Conservation (phyloP, 37 sponge, comb jelly and placozoan species). For the Theonella swinhoei region DNA sequence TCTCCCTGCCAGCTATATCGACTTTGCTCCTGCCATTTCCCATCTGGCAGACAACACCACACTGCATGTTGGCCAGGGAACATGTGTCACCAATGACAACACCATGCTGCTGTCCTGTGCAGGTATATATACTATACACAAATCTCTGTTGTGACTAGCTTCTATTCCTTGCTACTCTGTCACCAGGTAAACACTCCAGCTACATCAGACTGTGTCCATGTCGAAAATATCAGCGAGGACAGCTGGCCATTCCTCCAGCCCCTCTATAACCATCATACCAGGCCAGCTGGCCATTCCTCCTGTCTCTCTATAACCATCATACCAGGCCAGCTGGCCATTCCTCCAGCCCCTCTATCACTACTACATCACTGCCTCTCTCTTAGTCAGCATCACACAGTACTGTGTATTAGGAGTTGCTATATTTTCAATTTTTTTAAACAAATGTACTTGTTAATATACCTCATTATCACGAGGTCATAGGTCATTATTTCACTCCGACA, state of each 20-base stretch:
- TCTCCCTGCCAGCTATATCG: slow-evolving; percentile 26
- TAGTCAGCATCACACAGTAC: too few species aligned
- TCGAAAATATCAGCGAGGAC: slow-evolving; percentile 46
- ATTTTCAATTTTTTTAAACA: too few species aligned
- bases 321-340: slow-evolving; percentile 49
- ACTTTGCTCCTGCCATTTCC: slow-evolving; percentile 51
- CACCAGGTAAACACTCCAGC: slow-evolving; percentile 44
- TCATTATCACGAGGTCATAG: too few species aligned
- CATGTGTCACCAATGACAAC: slow-evolving; percentile 62
- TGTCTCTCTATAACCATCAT: slow-evolving; percentile 61
- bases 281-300: slow-evolving; percentile 60
- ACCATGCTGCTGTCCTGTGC: slow-evolving; percentile 72
- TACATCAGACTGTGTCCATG: slow-evolving; percentile 72
- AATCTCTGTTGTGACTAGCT: background rate
- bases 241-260: slow-evolving; percentile 54
- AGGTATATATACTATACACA: slow-evolving; percentile 27
- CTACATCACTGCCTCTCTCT: too few species aligned
- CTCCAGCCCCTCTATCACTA: too few species aligned
- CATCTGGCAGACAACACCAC: slow-evolving; percentile 5
- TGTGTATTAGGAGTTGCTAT: too few species aligned
- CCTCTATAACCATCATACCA: too few species aligned
- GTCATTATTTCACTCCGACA: too few species aligned
- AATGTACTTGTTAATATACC: too few species aligned
- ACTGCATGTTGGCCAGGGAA: slow-evolving; percentile 12
- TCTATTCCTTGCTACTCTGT: background rate